Conservation (phyloP, 2,888 invertebrate species). For the Heliconius sara region DNA sequence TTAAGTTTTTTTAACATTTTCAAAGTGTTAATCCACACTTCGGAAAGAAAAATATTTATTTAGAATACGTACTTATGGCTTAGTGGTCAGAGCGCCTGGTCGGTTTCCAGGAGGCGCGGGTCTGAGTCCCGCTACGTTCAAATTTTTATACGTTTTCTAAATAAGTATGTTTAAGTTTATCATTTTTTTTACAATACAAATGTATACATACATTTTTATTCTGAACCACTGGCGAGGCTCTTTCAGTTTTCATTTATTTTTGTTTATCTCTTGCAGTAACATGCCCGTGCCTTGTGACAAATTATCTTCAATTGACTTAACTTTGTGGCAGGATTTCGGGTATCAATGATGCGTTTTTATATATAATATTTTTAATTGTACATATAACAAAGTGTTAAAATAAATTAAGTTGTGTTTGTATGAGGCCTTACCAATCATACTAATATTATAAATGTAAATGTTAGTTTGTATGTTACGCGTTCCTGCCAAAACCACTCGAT, state of each 20-base stretch:
- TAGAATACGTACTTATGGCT: too few relatives aligned
- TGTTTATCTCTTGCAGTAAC: slow-evolving; percentile 71
- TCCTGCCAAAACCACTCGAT: too few relatives aligned
- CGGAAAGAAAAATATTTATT: too few relatives aligned
- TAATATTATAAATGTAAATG: not conserved
- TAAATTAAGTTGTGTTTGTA: slow-evolving; percentile 15
- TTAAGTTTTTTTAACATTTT: too few relatives aligned
- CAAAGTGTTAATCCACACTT: too few relatives aligned
- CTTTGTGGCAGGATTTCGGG: slow-evolving; percentile 78
- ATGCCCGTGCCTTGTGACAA: slow-evolving; percentile 78
- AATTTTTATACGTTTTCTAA: too few relatives aligned
- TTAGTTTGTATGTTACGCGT: too few relatives aligned
- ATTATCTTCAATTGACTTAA: slow-evolving; percentile 77
- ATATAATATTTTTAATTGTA: slow-evolving; percentile 1
- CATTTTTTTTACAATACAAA: not conserved
- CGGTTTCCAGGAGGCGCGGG: too few relatives aligned
- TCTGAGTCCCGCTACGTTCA: too few relatives aligned
- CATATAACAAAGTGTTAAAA: not conserved
- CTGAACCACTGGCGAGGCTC: not conserved
- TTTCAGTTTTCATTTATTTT: not conserved
- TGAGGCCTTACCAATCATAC: not conserved
- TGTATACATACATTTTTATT: not conserved
- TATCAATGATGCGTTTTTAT: slow-evolving; percentile 23
- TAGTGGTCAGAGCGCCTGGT: too few relatives aligned
- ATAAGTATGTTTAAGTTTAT: not conserved